A percentile compares a stretch with the other conserved stretches of the same genome.
Evolutionary conservation across 1,140 invertebrate species (phyloP).

Genomic region (roundworm (Caenorhabditis elegans)): DNA sequence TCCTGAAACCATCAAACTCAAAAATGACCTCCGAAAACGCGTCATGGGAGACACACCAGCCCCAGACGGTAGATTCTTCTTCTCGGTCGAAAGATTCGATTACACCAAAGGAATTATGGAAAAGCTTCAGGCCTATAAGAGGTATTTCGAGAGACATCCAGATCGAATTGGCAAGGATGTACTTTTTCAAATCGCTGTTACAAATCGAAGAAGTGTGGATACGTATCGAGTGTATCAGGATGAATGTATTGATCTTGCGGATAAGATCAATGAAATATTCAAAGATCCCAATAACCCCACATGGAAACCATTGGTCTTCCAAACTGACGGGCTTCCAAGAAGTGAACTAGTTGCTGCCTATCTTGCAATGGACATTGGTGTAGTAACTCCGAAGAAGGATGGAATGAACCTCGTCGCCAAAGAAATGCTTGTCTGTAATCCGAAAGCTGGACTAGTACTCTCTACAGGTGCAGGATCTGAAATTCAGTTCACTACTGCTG

Average conservation of each 20-base stretch:
- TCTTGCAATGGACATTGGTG: constrained; percentile 66
- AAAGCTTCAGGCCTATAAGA: constrained; percentile 50
- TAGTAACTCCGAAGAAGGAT: constrained; percentile 64
- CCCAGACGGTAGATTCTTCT: constrained; percentile 61
- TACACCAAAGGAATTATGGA: constrained; percentile 66
- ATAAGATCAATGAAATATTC: constrained; percentile 59
- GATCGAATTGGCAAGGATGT: constrained; percentile 64
- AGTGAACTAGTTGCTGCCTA: constrained; percentile 62
- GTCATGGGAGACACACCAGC: constrained; percentile 58
- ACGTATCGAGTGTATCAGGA: constrained; percentile 66
- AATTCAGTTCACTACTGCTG: constrained; percentile 63
- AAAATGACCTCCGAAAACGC: constrained; percentile 57
- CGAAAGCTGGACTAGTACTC: constrained; percentile 59
- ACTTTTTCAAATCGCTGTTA: constrained; percentile 63
- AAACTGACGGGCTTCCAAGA: constrained; percentile 63
- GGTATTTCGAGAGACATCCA: constrained; percentile 62
- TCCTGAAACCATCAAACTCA: constrained; percentile 54
- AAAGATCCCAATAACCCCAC: constrained; percentile 46
- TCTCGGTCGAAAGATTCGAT: constrained; percentile 65
- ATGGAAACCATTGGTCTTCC: constrained; percentile 64
- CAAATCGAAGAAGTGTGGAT: constrained; percentile 62
- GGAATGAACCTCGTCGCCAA: constrained; percentile 64
- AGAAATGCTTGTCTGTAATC: constrained; percentile 66
- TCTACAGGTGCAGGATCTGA: constrained; percentile 65
- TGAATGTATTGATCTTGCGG: constrained; percentile 60